A percentile compares a stretch with the other conserved stretches of the same genome.
Conservation (phyloP, 1,140 invertebrate genomes). For the Aleiodes sp. region DNA sequence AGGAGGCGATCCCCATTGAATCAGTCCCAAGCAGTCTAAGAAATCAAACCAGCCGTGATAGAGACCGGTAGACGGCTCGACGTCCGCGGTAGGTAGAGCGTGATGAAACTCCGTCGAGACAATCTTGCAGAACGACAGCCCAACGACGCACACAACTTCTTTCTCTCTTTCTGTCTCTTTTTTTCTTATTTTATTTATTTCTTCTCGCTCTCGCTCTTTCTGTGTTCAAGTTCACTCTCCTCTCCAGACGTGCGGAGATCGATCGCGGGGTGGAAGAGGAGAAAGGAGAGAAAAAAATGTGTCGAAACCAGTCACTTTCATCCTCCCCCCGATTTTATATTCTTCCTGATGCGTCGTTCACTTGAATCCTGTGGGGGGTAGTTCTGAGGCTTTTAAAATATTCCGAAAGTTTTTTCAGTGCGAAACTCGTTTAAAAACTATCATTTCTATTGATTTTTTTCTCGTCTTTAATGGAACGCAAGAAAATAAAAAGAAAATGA, state of each 20-base stretch:
- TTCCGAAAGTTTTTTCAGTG: neutral
- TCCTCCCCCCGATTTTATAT: constrained; percentile 28
- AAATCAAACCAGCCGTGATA: constrained; percentile 35
- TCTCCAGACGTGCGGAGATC: constrained; percentile 23
- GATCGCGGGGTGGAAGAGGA: constrained; percentile 10
- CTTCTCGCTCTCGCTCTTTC: neutral
- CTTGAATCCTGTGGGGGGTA: neutral
- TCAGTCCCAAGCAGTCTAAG: constrained; percentile 13
- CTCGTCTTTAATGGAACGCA: neutral
- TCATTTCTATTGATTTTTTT: neutral
- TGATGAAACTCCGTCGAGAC: constrained; percentile 35
- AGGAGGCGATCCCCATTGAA: neutral
- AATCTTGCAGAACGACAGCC: constrained; percentile 27
- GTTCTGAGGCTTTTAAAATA: constrained; percentile 1
- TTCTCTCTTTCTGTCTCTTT: constrained; percentile 2
- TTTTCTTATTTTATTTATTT: neutral
- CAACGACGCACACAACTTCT: constrained; percentile 7
- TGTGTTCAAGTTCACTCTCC: constrained; percentile 22
- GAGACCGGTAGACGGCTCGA: constrained; percentile 14
- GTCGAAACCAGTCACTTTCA: constrained; percentile 32
- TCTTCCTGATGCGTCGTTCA: neutral
- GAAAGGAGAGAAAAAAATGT: constrained; percentile 29
- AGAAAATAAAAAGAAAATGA: constrained; percentile 3
- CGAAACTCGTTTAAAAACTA: constrained; percentile 16
- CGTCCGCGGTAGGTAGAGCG: constrained; percentile 21